Conservation (phyloP, 1,140 invertebrate species). For the Listronotus bonariensis region DNA sequence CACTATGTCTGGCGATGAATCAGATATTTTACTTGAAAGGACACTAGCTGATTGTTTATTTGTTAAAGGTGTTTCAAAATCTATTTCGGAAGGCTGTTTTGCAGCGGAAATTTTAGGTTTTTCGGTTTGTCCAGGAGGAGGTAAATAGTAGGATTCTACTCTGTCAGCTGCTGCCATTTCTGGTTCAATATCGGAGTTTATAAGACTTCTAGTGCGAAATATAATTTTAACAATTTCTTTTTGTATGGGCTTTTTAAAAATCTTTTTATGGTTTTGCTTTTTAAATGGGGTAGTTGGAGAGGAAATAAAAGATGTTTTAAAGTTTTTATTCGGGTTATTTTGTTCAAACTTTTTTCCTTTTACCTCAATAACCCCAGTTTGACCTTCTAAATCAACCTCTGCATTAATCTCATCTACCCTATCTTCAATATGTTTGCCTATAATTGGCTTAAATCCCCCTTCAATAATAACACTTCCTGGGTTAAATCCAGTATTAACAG, state of each 20-base stretch:
- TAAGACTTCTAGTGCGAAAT: conserved; percentile 29
- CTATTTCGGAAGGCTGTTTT: conserved; percentile 48
- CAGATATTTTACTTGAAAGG: conserved; percentile 21
- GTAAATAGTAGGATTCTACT: conserved; percentile 70
- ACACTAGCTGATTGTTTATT: neutral
- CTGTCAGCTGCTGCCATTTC: conserved; percentile 70
- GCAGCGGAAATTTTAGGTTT: conserved; percentile 48
- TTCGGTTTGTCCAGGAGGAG: conserved; percentile 57
- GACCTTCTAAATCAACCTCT: conserved; percentile 57
- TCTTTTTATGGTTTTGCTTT: conserved; percentile 35
- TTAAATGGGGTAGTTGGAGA: conserved; percentile 70
- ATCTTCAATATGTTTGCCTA: conserved; percentile 63
- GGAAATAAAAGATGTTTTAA: conserved; percentile 71
- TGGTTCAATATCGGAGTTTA: conserved; percentile 42
- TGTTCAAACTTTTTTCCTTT: conserved; percentile 54
- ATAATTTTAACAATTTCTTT: conserved; percentile 44
- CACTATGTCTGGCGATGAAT: conserved; percentile 59
- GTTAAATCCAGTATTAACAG: conserved; percentile 71
- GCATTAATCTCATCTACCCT: conserved; percentile 57
- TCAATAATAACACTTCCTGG: conserved; percentile 80
- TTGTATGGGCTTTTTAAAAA: conserved; percentile 41
- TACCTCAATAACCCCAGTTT: conserved; percentile 59
- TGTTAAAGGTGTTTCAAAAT: conserved; percentile 38
- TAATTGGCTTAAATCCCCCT: conserved; percentile 80
- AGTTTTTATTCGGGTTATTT: conserved; percentile 41